These are phyloP conservation scores for Lepus europaeus DNA, from an alignment of 2,113 vertebrate genomes.

Conservation along the genomic window DNA sequence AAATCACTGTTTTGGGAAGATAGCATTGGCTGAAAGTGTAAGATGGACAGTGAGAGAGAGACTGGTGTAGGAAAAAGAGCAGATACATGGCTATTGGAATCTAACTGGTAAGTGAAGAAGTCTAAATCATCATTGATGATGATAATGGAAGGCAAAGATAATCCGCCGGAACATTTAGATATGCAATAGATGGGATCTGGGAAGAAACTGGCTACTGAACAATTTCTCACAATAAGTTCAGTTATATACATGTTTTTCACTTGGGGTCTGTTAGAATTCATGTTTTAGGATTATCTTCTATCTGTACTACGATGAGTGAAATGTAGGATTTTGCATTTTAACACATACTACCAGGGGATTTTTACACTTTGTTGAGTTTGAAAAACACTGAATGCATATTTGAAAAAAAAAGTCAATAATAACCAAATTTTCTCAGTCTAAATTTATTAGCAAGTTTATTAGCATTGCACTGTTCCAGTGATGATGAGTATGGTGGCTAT, in stretches of 20 bases:
- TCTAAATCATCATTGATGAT: background rate
- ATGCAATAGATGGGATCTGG: too few species aligned
- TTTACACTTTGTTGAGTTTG: background rate
- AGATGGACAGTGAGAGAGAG: background rate
- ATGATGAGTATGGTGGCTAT: background rate
- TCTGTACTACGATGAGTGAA: background rate
- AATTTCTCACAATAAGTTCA: background rate
- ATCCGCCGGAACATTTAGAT: background rate
- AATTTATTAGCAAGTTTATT: background rate
- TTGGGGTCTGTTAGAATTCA: conserved; percentile 44
- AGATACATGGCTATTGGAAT: background rate
- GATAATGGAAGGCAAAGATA: background rate
- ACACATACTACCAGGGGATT: background rate
- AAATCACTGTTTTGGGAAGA: background rate
- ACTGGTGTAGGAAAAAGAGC: background rate
- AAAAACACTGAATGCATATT: background rate
- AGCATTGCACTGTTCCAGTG: background rate
- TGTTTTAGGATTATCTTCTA: background rate
- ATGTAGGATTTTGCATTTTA: background rate
- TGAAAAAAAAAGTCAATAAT: background rate
- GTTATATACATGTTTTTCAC: background rate
- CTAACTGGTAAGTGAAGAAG: background rate
- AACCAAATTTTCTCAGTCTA: background rate
- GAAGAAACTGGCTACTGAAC: background rate
- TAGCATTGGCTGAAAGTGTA: background rate